Evolutionary conservation across 2,888 invertebrate species (phyloP).

Genomic region (Unio pictorum): DNA sequence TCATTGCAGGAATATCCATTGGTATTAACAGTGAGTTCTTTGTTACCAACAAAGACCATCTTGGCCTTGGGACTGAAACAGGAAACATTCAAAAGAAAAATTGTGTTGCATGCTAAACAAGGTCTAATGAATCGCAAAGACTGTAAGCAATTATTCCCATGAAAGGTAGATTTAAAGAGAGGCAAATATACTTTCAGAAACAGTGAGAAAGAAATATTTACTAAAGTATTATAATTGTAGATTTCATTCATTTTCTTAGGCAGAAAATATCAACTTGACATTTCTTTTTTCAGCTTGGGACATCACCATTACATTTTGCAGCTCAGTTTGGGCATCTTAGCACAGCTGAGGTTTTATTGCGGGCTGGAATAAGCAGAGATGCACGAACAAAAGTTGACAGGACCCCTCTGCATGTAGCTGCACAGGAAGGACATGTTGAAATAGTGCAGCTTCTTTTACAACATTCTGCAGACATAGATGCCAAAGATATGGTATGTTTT

Average conservation of each 20-base stretch:
- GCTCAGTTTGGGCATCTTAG: slow-evolving; percentile 85
- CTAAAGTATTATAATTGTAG: no score
- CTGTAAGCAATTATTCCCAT: no score
- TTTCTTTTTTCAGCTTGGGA: slow-evolving; percentile 80
- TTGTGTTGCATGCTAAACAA: no score
- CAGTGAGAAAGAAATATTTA: no score
- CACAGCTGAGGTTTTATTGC: slow-evolving; percentile 85
- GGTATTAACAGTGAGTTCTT: no score
- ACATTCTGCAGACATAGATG: slow-evolving; percentile 82
- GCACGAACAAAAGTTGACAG: slow-evolving; percentile 92
- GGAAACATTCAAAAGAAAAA: no score
- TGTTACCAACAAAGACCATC: no score
- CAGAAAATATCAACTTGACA: background rate
- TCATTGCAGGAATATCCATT: no score
- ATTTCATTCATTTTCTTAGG: background rate
- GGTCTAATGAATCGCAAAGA: no score
- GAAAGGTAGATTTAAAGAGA: no score
- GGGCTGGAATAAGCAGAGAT: slow-evolving; percentile 90
- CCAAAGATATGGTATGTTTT: slow-evolving; percentile 82
- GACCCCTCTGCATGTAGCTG: slow-evolving; percentile 91
- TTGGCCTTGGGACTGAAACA: no score
- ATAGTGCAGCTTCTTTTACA: slow-evolving; percentile 81
- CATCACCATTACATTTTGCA: slow-evolving; percentile 90
- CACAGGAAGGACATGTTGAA: slow-evolving; percentile 85
- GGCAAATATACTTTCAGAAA: no score